Evolutionary conservation across 1,140 invertebrate genomes (phyloP).

Genomic region (Pogonomyrmex barbatus): DNA sequence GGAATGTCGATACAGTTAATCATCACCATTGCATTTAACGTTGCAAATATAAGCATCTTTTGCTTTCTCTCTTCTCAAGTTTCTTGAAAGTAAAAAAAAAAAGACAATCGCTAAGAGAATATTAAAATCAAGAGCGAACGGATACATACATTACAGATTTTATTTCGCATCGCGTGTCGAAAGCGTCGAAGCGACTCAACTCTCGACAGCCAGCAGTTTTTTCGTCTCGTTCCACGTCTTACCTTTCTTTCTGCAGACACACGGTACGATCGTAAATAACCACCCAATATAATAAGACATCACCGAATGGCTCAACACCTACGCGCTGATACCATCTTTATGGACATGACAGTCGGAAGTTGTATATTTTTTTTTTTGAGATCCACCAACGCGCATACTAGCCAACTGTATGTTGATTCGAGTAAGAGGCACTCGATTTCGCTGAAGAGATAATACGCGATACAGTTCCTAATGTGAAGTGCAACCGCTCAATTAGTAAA

Average conservation of each 20-base stretch:
- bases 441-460: constrained; percentile 8
- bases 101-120: not conserved
- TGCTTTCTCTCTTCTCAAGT: not conserved
- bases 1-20: not conserved
- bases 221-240: constrained; percentile 49
- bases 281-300: constrained; percentile 81
- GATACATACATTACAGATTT: not conserved
- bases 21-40: not conserved
- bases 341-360: constrained; percentile 79
- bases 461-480: not conserved
- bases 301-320: constrained; percentile 77
- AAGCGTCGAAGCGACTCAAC: not conserved
- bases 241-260: constrained; percentile 64
- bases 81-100: not conserved
- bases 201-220: constrained; percentile 28
- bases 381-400: not conserved
- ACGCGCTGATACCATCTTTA: constrained; percentile 81
- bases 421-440: not conserved
- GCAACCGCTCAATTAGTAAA: constrained; percentile 18
- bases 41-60: no score
- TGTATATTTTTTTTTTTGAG: constrained; percentile 66
- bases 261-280: constrained; percentile 79
- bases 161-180: constrained; percentile 27
- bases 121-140: not conserved
- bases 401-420: constrained; percentile 16